Evolutionary conservation across 2,888 invertebrate species (phyloP).

Genomic region (Arrhopalites spinosus): DNA sequence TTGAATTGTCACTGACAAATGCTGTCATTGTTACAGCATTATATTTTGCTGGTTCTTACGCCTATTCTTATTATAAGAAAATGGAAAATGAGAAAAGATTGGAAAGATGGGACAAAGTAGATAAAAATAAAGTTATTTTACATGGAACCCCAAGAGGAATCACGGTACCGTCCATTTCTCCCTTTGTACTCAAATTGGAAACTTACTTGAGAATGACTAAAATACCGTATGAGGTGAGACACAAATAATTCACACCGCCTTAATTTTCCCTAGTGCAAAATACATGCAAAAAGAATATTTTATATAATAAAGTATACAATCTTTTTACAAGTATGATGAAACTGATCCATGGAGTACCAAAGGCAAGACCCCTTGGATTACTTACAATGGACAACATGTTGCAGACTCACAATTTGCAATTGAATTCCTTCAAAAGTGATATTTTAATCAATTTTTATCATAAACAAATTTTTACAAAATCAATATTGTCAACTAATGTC

Average conservation of each 20-base stretch:
- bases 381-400: conserved; percentile 45
- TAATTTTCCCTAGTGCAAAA: too few relatives aligned
- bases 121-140: conserved; percentile 33
- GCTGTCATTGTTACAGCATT: neutral
- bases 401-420: conserved; percentile 47
- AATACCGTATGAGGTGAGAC: conserved; percentile 43
- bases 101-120: conserved; percentile 20
- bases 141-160: conserved; percentile 10
- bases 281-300: neutral
- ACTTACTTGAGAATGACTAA: conserved; percentile 47
- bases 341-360: conserved; percentile 40
- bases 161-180: conserved; percentile 26
- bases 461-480: neutral
- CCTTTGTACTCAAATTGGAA: conserved; percentile 46
- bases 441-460: neutral
- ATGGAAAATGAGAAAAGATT: neutral
- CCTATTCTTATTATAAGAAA: neutral
- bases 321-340: conserved; percentile 32
- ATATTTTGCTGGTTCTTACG: neutral
- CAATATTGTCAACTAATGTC: neutral
- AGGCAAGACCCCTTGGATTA: conserved; percentile 52
- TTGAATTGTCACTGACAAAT: neutral
- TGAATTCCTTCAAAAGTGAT: conserved; percentile 40
- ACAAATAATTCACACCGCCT: neutral
- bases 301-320: neutral